Conservation (phyloP, 2,888 invertebrate species). For the Ormyrus pomaceus region DNA sequence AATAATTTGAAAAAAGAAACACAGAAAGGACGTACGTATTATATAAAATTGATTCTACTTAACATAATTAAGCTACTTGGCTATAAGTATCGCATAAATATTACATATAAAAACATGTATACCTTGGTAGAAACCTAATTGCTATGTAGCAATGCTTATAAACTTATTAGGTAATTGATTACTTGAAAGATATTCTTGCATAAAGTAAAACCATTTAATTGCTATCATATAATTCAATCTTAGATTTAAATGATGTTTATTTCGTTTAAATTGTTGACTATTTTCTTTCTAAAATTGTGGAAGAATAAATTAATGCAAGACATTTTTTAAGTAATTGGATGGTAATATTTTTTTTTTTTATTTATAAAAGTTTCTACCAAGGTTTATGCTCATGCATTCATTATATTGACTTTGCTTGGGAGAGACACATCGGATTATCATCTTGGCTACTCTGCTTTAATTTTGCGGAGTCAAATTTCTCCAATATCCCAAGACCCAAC, state of each 20-base stretch:
- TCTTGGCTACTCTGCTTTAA: slow-evolving; percentile 53
- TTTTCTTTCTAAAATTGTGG: slow-evolving; percentile 11
- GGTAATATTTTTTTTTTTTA: slow-evolving; percentile 41
- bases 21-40: slow-evolving; percentile 74
- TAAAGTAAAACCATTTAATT: background rate
- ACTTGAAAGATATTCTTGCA: slow-evolving; percentile 11
- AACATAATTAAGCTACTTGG: slow-evolving; percentile 68
- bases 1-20: slow-evolving; percentile 58
- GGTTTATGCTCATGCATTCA: slow-evolving; percentile 52
- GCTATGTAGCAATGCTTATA: slow-evolving; percentile 26
- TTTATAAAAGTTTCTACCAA: slow-evolving; percentile 43
- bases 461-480: slow-evolving; percentile 54
- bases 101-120: slow-evolving; percentile 64
- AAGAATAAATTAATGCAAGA: slow-evolving; percentile 9
- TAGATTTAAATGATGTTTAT: background rate
- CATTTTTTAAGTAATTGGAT: slow-evolving; percentile 21
- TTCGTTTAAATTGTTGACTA: background rate
- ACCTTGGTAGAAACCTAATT: slow-evolving; percentile 51
- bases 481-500: slow-evolving; percentile 55
- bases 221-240: background rate
- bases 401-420: slow-evolving; percentile 57
- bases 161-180: slow-evolving; percentile 24
- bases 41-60: slow-evolving; percentile 72
- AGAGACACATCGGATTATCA: slow-evolving; percentile 54
- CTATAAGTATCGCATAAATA: slow-evolving; percentile 61